Conservation (phyloP, 2,113 vertebrate species). For the Cochlearius cochlearius region DNA sequence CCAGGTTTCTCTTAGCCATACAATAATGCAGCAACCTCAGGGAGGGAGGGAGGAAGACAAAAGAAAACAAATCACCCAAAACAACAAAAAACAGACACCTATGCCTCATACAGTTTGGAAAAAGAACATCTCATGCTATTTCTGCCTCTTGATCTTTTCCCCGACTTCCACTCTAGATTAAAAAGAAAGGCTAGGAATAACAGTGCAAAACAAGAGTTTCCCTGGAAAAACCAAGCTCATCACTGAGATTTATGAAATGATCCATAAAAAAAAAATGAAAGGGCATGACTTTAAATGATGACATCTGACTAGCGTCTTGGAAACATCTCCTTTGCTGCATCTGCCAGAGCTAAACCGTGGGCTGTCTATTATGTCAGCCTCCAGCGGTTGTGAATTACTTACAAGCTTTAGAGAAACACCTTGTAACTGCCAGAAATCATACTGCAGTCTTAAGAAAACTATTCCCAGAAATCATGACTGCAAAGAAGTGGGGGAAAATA, state of each 20-base stretch:
- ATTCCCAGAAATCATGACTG: slow-evolving; percentile 12
- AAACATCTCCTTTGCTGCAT: not conserved
- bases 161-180: not conserved
- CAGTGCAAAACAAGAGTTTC: not conserved
- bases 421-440: slow-evolving; percentile 12
- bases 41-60: not conserved
- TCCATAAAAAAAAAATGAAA: not conserved
- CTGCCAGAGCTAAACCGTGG: not conserved
- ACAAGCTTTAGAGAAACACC: slow-evolving; percentile 17
- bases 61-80: not conserved
- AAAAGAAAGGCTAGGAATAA: not conserved
- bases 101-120: not conserved
- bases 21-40: not conserved
- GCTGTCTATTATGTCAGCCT: not conserved
- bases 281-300: not conserved
- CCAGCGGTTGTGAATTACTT: not conserved
- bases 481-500: not conserved
- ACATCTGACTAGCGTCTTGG: slow-evolving; percentile 1
- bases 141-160: not conserved
- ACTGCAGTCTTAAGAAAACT: not conserved
- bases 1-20: not conserved
- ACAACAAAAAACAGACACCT: not conserved
- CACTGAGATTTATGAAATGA: not conserved
- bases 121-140: not conserved
- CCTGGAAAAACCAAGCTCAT: not conserved